These are phyloP conservation scores for Parazoanthus darwini DNA, from an alignment of 92 coral and sea anemone genomes.

Conservation along the genomic window DNA sequence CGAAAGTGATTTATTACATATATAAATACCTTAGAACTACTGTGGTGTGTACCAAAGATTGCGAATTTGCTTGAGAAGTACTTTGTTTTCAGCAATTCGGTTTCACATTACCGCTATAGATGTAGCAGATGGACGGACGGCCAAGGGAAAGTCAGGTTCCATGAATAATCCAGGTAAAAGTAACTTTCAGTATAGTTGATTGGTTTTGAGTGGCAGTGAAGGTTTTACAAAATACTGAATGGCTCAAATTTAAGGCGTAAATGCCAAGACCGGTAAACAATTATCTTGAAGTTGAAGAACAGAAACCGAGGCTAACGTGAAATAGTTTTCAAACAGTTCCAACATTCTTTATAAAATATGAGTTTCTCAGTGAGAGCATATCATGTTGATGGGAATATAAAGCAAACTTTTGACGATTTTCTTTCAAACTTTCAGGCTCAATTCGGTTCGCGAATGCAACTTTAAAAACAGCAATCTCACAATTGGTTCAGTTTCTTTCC, in stretches of 20 bases:
- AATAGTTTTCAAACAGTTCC: too few relatives aligned
- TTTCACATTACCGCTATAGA: neutral
- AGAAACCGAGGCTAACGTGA: too few relatives aligned
- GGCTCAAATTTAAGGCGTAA: neutral
- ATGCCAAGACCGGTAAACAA: too few relatives aligned
- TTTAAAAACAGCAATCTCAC: too few relatives aligned
- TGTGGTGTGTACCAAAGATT: neutral
- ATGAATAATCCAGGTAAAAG: neutral
- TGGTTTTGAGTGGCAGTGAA: neutral
- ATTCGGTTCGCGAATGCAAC: neutral
- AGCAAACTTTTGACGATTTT: too few relatives aligned
- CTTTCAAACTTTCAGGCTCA: neutral
- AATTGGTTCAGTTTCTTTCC: too few relatives aligned
- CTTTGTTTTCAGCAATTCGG: neutral
- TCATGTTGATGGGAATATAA: too few relatives aligned
- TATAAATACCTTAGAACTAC: neutral
- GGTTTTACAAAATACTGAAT: neutral
- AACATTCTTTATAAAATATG: too few relatives aligned
- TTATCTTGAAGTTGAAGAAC: too few relatives aligned
- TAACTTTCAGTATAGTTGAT: neutral
- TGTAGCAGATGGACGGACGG: neutral
- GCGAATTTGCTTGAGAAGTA: neutral
- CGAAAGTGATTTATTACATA: slow-evolving; percentile 7
- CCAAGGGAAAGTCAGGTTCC: neutral
- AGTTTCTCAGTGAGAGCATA: too few relatives aligned